Percentiles rank a stretch among this genome's conserved stretches.
phyloP scores from a whole-genome alignment of 2,888 invertebrate genomes.

The Nomada flava region DNA sequence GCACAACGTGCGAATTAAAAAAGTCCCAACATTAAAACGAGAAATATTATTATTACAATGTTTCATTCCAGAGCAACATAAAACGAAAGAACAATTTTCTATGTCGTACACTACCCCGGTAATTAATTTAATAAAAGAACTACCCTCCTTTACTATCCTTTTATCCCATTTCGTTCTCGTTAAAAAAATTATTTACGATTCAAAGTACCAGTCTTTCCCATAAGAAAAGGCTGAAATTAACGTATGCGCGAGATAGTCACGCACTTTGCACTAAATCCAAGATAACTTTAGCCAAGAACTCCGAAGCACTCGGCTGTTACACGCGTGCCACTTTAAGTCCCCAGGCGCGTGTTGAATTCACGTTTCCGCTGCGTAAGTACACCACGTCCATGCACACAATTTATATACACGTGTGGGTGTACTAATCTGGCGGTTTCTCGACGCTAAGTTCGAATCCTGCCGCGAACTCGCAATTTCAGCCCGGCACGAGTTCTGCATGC shows the following conservation, averaged over 20 bases:
- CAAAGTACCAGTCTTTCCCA: not conserved
- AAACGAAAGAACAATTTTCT: too few species aligned
- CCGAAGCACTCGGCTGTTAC: not conserved
- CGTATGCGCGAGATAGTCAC: not conserved
- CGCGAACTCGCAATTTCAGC: slow-evolving; percentile 12
- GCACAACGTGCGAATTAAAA: too few species aligned
- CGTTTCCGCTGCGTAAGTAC: not conserved
- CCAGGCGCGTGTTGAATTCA: not conserved
- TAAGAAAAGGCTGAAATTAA: not conserved
- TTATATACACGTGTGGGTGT: not conserved
- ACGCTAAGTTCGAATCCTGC: slow-evolving; percentile 10
- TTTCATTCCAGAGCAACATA: too few species aligned
- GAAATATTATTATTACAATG: too few species aligned
- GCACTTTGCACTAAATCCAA: not conserved
- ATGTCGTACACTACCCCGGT: too few species aligned
- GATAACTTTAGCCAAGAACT: slow-evolving; percentile 5
- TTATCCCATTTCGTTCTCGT: too few species aligned
- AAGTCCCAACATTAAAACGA: too few species aligned
- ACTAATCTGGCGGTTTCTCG: slow-evolving; percentile 21
- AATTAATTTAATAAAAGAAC: too few species aligned
- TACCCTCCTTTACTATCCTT: too few species aligned
- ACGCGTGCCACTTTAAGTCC: slow-evolving; percentile 4
- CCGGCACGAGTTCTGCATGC: not conserved
- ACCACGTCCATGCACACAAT: not conserved
- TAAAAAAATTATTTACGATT: too few species aligned